These are phyloP conservation scores for Podilymbus podiceps DNA, from an alignment of 2,113 vertebrate genomes.

Conservation along the genomic window DNA sequence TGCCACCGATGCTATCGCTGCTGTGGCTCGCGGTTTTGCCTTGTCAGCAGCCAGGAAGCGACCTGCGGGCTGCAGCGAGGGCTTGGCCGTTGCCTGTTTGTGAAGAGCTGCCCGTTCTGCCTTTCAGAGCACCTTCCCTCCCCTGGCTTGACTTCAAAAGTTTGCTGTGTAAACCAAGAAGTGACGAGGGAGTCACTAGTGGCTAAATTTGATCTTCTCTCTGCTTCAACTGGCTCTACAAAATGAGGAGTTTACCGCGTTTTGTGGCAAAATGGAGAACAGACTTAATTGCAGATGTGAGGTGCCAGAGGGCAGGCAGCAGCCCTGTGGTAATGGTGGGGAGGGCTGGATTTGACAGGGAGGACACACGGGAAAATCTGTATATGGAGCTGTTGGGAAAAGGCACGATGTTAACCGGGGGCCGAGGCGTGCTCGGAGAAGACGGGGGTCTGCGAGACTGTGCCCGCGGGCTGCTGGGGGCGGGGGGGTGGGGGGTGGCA, in stretches of 20 bases:
- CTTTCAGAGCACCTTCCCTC: not conserved
- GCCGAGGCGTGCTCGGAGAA: fast-evolving
- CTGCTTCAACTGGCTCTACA: not conserved
- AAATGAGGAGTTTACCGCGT: not conserved
- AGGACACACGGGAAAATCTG: not conserved
- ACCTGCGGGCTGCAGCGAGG: not conserved
- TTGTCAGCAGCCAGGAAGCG: not conserved
- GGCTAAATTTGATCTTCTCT: not conserved
- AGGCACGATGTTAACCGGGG: not conserved
- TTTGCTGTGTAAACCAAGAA: not conserved
- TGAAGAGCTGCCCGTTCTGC: too few relatives aligned
- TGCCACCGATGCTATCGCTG: fast-evolving
- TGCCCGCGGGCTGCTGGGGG: not conserved
- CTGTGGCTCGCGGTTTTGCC: not conserved
- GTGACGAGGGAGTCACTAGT: too few relatives aligned
- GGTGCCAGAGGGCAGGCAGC: too few relatives aligned
- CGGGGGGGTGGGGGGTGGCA: too few relatives aligned
- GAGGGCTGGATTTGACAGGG: not conserved
- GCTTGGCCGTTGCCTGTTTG: not conserved
- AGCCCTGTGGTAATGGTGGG: fast-evolving
- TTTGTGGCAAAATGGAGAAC: not conserved
- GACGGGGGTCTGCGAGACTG: fast-evolving
- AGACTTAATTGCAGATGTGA: fast-evolving
- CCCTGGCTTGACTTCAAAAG: not conserved
- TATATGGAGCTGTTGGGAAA: not conserved